Evolutionary conservation across 2,113 vertebrate species (phyloP).

Genomic region (Hipposideros armiger): DNA sequence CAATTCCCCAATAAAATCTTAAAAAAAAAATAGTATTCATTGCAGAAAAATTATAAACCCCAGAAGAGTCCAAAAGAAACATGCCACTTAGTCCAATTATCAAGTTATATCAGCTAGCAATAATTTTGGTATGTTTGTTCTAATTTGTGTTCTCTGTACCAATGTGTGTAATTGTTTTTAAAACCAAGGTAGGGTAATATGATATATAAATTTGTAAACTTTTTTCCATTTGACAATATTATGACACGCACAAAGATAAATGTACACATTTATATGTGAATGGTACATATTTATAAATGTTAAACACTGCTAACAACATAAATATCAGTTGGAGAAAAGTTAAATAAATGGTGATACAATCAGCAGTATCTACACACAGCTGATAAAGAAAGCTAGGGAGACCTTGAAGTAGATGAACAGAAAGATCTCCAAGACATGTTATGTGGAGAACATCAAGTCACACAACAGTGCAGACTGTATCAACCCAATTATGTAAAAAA

Average conservation of each 20-base stretch:
- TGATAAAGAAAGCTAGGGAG: not conserved
- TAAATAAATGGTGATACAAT: not conserved
- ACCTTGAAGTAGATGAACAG: not conserved
- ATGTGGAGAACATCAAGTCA: not conserved
- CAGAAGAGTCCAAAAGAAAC: not conserved
- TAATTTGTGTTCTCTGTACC: not conserved
- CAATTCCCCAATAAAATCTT: no score
- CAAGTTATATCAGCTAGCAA: not conserved
- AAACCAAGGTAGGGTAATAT: not conserved
- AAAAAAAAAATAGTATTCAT: not conserved
- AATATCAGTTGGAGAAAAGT: not conserved
- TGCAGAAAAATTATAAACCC: not conserved
- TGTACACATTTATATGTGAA: not conserved
- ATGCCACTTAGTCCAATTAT: not conserved
- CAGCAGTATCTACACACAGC: accelerated
- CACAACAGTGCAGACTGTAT: not conserved
- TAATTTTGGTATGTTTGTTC: not conserved
- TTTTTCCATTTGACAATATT: not conserved
- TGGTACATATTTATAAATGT: not conserved
- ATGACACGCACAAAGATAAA: not conserved
- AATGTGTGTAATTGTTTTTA: not conserved
- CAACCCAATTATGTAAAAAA: not conserved
- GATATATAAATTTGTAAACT: not conserved
- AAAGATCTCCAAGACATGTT: not conserved
- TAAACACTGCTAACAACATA: not conserved